phyloP scores from a whole-genome alignment of 2,888 invertebrate species.

The Hofmannophila pseudospretella region DNA sequence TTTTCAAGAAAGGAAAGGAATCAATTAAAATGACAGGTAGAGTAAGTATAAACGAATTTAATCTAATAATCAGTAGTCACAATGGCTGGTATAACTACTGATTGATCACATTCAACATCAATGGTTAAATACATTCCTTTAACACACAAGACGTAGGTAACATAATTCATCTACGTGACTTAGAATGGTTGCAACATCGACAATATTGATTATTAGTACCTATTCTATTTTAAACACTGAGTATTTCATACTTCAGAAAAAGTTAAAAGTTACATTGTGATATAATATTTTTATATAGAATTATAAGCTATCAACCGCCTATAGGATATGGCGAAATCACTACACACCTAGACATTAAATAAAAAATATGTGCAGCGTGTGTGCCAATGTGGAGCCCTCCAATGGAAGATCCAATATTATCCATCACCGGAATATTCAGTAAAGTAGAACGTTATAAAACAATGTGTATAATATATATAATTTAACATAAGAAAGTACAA shows the following conservation, averaged over 20 bases:
- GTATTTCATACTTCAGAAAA: too few species aligned
- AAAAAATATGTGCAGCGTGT: slow-evolving; percentile 22
- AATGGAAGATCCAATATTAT: slow-evolving; percentile 16
- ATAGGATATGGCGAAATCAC: neutral
- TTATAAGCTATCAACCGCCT: neutral
- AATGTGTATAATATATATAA: neutral
- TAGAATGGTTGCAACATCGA: neutral
- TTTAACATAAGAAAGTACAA: slow-evolving; percentile 35
- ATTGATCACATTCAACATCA: slow-evolving; percentile 34
- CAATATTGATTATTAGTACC: slow-evolving; percentile 1
- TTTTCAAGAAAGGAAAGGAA: too few species aligned
- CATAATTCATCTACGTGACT: neutral
- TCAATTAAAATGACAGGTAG: slow-evolving; percentile 13
- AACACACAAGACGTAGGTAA: too few species aligned
- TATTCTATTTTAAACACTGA: slow-evolving; percentile 12
- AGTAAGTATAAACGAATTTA: slow-evolving; percentile 61
- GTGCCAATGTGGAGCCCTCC: slow-evolving; percentile 22
- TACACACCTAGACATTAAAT: slow-evolving; percentile 13
- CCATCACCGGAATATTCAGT: neutral
- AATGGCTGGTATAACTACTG: slow-evolving; percentile 76
- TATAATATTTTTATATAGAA: too few species aligned
- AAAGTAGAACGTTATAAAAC: neutral
- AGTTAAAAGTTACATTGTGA: neutral
- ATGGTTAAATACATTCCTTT: slow-evolving; percentile 20
- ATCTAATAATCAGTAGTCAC: slow-evolving; percentile 69